Base-by-base conservation (phyloP, 1,140 invertebrate species). In the Zaprionus nigranus region DNA sequence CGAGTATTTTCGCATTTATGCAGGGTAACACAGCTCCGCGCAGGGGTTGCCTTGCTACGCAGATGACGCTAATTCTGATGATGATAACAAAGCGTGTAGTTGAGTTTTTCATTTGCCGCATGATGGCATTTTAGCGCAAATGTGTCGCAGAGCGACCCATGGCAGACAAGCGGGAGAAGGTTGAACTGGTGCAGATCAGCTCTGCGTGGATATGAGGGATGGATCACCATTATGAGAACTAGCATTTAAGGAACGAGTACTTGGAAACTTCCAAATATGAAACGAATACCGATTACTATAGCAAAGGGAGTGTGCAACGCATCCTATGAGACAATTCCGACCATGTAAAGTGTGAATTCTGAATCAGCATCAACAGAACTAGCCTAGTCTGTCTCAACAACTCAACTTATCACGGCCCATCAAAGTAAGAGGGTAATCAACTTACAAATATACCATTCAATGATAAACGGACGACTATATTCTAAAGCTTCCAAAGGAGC, bases 1-100 rank as follows among this genome's bases (percentile, higher is more conserved):
- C 63, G 49, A 56, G 49, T 51, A 30, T 26, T 54, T 60, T 69
- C 54, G 36, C 38, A 84, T 78, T 83, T 83, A 87, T 88, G 78
- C 77, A 72, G 74, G 75, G 77, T 72, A 71, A 80, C 28, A 46
- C 34, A 26, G 49, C 43, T n/a, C 53, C 11, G 11, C 15, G 7
- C 22, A 20, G 34, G 34, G 15, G 40, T 46, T 46, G 15, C 51
- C 40, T 53, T 34, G 43, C 22, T 53, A 64, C 67, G 51, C 26
- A 56, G 36, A 43, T 68, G 51, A 46, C 24, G 15, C n/a, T 36
- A n/a, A 30, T 46, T 36, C n/a, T 22, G 62, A 40, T 36, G 28
- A 30, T 43, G 54, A 36, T 36, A 49, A 54, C 46, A 63, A 30
- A 20, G 56, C 20, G 30, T 26, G 20, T 64, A 34, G 59, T 54